Percentiles rank a stretch among this genome's conserved stretches.
These are phyloP conservation scores for Pocillopora verrucosa DNA, from an alignment of 64 coral and sea anemone species.

Conservation along the genomic window DNA sequence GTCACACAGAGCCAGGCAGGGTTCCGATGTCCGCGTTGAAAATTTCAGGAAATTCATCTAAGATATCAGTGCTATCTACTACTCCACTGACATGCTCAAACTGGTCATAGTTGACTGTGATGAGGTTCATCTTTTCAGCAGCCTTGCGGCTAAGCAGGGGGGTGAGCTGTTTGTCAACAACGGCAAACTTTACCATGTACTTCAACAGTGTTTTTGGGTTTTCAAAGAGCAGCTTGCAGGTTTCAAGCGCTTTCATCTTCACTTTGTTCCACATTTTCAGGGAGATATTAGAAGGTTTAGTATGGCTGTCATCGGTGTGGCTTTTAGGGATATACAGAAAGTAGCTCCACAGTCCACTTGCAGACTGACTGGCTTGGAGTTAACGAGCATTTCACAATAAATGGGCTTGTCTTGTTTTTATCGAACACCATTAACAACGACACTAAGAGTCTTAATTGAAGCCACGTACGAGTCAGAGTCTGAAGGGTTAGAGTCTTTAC, in stretches of 20 bases:
- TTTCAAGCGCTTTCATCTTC: conserved; percentile 51
- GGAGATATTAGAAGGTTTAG: conserved; percentile 15
- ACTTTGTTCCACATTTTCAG: conserved; percentile 64
- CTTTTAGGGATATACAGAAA: conserved; percentile 39
- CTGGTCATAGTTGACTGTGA: too few relatives aligned
- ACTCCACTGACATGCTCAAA: too few relatives aligned
- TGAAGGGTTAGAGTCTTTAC: conserved; percentile 1
- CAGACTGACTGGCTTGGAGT: conserved; percentile 21
- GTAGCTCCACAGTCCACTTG: conserved; percentile 67
- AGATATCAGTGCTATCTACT: too few relatives aligned
- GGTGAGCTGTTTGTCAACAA: too few relatives aligned
- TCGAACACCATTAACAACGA: conserved; percentile 15
- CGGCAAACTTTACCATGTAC: too few relatives aligned
- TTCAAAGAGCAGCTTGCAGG: conserved; percentile 19
- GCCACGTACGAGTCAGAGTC: conserved; percentile 40
- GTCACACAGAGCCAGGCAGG: conserved; percentile 42
- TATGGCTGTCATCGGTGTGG: conserved; percentile 10
- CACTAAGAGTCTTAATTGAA: conserved; percentile 1
- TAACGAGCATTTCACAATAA: conserved; percentile 37
- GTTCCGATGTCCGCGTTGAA: too few relatives aligned
- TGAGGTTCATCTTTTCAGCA: too few relatives aligned
- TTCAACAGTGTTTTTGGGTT: conserved; percentile 47
- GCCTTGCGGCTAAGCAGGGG: too few relatives aligned
- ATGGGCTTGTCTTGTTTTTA: conserved; percentile 17
- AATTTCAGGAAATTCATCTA: too few relatives aligned